Base-by-base conservation (phyloP, 2,113 vertebrate species). In the Campylomormyrus numenius region DNA sequence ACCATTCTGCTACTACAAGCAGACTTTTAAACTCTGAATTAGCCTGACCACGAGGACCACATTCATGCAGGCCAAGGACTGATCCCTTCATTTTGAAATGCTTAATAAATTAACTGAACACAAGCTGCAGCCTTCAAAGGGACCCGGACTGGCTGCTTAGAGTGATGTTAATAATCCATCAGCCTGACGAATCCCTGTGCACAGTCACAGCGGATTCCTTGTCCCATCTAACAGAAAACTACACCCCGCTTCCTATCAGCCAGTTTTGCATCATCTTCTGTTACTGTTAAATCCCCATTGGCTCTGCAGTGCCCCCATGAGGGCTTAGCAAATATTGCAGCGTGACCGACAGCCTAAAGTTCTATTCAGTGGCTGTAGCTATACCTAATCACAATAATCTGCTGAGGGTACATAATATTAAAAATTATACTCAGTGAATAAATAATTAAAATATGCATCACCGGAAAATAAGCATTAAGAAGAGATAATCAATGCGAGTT, bases 151-250 rank as follows among this genome's bases (percentile, higher is more conserved):
- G 13, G 24, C 49, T 17, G 50, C 49, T 53, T 21, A 80, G n/a
- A 19, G 21, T 6, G n/a, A 45, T 31, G 24, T 56, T 89, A 89
- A 89, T 85, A 56, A 62, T 85, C 83, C 77, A 89, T 89, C 21
- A n/a, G 77, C 21, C 13, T 84, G 77, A 85, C 42, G 31, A 58
- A 11, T 52, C 42, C 52, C 48, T 62, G 87, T 24, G 17, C 31
- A 56, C 1, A 62, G 35, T 53, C 27, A 27, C 10, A 53, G 50
- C 6, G 13, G 85, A 31, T 3, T 52, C 49, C 85, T 27, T 8
- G 45, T 52, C 49, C 49, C 49, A 24, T 85, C 84, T 27, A 86
- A 10, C 46, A 49, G 19, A n/a, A 49, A 50, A n/a, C 84, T 13
- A n/a, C 45, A n/a, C 48, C 45, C 46, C n/a, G 8, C 46, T 52